A percentile compares a stretch with the other conserved stretches of the same genome.
Evolutionary conservation across 1,140 invertebrate species (phyloP).

Genomic region (Ips typographus): DNA sequence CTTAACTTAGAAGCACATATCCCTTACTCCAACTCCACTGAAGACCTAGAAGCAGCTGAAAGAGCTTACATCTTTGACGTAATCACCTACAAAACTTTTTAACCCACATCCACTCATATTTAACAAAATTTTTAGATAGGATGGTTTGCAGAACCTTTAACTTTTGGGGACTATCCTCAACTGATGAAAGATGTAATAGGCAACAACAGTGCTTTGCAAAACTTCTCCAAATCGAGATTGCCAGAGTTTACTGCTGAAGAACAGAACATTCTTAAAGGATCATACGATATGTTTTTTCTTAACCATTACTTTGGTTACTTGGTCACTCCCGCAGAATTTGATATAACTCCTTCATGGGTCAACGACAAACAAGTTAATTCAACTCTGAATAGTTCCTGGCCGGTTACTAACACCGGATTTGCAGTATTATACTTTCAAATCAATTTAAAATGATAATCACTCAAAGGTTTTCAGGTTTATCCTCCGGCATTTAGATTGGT

Average conservation of each 20-base stretch:
- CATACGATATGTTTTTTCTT: constrained; percentile 21
- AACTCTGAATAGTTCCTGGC: background rate
- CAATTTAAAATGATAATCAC: background rate
- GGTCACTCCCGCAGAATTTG: constrained; percentile 1
- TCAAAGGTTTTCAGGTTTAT: constrained; percentile 13
- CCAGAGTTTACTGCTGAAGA: constrained; percentile 53
- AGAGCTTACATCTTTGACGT: constrained; percentile 21
- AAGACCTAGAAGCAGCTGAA: constrained; percentile 24
- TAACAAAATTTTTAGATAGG: constrained; percentile 54
- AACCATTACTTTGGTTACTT: constrained; percentile 14
- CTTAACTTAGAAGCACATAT: constrained; percentile 16
- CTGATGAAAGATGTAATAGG: constrained; percentile 60
- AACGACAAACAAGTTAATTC: constrained; percentile 17
- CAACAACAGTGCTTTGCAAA: constrained; percentile 59
- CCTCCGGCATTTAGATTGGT: constrained; percentile 55
- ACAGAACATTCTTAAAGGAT: constrained; percentile 56
- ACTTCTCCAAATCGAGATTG: constrained; percentile 56
- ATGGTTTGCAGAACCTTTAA: constrained; percentile 66
- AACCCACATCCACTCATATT: background rate
- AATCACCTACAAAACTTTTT: background rate
- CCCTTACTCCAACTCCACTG: constrained; percentile 17
- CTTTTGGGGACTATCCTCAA: constrained; percentile 64
- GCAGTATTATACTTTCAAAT: background rate
- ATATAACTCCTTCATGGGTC: constrained; percentile 8
- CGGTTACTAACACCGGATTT: constrained; percentile 7